phyloP scores from a whole-genome alignment of 2,797 vertebrate genomes.

The Dermochelys coriacea region DNA sequence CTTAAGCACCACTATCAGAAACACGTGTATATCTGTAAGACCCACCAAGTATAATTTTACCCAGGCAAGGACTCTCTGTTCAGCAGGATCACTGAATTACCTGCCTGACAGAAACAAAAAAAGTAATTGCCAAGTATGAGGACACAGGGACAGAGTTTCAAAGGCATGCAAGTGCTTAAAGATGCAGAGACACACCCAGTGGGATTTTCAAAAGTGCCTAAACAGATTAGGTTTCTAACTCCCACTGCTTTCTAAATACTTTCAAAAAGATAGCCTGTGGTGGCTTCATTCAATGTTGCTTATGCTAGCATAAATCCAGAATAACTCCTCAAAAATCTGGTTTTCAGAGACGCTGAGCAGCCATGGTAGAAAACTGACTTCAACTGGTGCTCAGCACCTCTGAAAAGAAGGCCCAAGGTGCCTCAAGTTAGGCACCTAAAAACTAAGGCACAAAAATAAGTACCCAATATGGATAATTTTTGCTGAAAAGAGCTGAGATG shows the following conservation, averaged over 20 bases:
- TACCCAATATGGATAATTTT: conserved; percentile 12
- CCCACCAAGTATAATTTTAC: conserved; percentile 20
- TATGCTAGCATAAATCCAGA: conserved; percentile 65
- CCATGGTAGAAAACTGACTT: conserved; percentile 39
- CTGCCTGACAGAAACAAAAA: not conserved
- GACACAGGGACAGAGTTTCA: conserved; percentile 39
- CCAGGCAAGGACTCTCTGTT: not conserved
- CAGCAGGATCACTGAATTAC: conserved; percentile 12
- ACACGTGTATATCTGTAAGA: not conserved
- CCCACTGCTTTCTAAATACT: conserved; percentile 51
- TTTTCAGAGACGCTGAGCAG: not conserved
- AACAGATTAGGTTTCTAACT: not conserved
- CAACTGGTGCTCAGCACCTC: conserved; percentile 58
- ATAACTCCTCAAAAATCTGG: conserved; percentile 63
- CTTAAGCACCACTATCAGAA: not conserved
- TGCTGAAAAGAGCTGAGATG: conserved; percentile 37
- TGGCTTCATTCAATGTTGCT: conserved; percentile 59
- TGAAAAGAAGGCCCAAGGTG: conserved; percentile 64
- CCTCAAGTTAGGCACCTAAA: conserved; percentile 48
- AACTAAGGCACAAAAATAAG: conserved; percentile 59
- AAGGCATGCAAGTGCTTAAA: conserved; percentile 15
- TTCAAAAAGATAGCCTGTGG: conserved; percentile 54
- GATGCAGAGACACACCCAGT: conserved; percentile 10
- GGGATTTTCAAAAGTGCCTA: conserved; percentile 39
- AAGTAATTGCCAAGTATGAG: conserved; percentile 24